A percentile compares a stretch with the other conserved stretches of the same genome.
Conservation (phyloP, 2,888 invertebrate genomes). For the Eupsilia transversa region DNA sequence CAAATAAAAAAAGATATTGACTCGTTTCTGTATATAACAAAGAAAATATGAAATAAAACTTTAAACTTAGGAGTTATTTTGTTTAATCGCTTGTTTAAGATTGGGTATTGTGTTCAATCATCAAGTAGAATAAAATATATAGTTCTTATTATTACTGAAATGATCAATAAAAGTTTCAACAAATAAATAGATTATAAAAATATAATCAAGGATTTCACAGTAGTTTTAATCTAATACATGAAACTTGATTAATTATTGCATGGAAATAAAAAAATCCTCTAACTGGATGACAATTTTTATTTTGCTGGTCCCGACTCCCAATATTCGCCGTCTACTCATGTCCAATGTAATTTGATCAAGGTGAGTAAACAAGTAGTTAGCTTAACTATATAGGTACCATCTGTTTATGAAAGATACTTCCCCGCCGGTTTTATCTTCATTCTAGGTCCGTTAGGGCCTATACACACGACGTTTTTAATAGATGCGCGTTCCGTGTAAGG, state of each 20-base stretch:
- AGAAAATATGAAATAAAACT: conserved; percentile 42
- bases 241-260: conserved; percentile 45
- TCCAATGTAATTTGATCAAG: neutral
- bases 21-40: conserved; percentile 48
- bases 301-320: conserved; percentile 23
- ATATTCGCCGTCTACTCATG: neutral
- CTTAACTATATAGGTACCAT: neutral
- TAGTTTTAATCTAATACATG: conserved; percentile 50
- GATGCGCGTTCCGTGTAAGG: too few relatives aligned
- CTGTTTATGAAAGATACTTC: neutral
- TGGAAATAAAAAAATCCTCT: conserved; percentile 56
- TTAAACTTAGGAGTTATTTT: conserved; percentile 41
- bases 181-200: conserved; percentile 40
- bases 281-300: conserved; percentile 44
- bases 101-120: conserved; percentile 59
- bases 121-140: conserved; percentile 54
- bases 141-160: conserved; percentile 35
- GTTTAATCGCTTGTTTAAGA: conserved; percentile 56
- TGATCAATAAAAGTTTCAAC: conserved; percentile 26
- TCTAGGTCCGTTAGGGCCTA: too few relatives aligned
- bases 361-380: neutral
- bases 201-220: conserved; percentile 45
- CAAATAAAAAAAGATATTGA: conserved; percentile 32
- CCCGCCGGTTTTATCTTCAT: too few relatives aligned
- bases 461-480: too few relatives aligned